Conservation (phyloP, 2,797 vertebrate genomes). For the Chelidonichthys spinosus region DNA sequence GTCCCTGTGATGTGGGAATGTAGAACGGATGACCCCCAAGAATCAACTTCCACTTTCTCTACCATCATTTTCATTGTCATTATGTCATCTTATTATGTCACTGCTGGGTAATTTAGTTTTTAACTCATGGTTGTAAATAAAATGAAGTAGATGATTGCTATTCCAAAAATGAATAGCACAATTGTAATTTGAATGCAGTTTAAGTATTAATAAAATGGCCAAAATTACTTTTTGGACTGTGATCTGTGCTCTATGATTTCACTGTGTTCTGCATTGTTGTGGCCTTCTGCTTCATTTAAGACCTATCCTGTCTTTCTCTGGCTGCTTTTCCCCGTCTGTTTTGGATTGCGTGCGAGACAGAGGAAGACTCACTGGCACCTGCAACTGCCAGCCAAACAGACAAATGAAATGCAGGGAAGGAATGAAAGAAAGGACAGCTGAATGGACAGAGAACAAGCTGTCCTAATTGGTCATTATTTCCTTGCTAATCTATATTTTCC, state of each 20-base stretch:
- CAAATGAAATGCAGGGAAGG: conserved; percentile 58
- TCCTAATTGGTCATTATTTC: conserved; percentile 76
- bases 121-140: neutral
- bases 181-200: neutral
- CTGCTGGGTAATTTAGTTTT: neutral
- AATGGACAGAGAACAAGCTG: conserved; percentile 65
- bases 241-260: neutral
- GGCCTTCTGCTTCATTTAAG: conserved; percentile 38
- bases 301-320: conserved; percentile 26
- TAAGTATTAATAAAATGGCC: neutral
- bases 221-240: neutral
- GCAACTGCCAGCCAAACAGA: conserved; percentile 69
- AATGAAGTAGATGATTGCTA: neutral
- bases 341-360: conserved; percentile 64
- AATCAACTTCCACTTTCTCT: neutral
- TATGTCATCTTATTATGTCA: neutral
- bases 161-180: neutral
- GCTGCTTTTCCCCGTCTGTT: conserved; percentile 33
- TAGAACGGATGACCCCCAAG: neutral
- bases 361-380: conserved; percentile 67
- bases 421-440: conserved; percentile 56
- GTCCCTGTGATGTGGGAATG: too few species aligned
- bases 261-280: conserved; percentile 7
- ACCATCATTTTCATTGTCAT: neutral
- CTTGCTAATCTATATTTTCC: conserved; percentile 67